Evolutionary conservation across 2,797 vertebrate species (phyloP).

Genomic region (Cossypha niveicapilla): DNA sequence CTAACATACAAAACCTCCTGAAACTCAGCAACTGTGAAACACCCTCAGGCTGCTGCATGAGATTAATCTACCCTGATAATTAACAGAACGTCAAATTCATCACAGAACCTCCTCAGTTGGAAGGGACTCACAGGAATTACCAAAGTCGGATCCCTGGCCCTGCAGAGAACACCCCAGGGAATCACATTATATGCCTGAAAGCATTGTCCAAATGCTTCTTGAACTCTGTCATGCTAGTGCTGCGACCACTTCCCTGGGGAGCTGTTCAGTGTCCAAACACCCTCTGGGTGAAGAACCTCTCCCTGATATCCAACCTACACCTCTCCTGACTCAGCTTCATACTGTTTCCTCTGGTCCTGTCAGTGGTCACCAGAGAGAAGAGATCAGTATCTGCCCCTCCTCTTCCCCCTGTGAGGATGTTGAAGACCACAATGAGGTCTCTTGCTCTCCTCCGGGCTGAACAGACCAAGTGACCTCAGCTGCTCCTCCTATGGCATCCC

Average conservation of each 20-base stretch:
- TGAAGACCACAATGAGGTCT: neutral
- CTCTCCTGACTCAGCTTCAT: neutral
- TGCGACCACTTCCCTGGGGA: neutral
- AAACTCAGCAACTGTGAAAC: neutral
- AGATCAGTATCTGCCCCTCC: no score
- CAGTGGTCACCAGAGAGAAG: neutral
- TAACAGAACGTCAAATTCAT: neutral
- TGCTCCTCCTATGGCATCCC: fast-evolving
- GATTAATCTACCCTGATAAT: neutral
- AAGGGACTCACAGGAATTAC: neutral
- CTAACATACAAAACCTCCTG: neutral
- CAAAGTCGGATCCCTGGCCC: fast-evolving
- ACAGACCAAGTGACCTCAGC: neutral
- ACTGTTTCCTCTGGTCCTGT: neutral
- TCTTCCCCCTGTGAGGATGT: neutral
- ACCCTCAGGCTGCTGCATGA: neutral
- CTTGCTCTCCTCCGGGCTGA: neutral
- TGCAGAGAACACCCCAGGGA: neutral
- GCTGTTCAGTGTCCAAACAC: neutral
- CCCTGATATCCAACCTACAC: neutral
- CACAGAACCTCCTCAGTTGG: neutral
- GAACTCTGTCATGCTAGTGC: neutral
- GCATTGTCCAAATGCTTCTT: neutral
- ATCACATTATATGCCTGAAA: neutral
- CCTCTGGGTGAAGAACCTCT: neutral